Percentiles rank a stretch among this genome's conserved stretches.
Conservation (phyloP, 2,113 vertebrate species). For the Rhombomys opimus region DNA sequence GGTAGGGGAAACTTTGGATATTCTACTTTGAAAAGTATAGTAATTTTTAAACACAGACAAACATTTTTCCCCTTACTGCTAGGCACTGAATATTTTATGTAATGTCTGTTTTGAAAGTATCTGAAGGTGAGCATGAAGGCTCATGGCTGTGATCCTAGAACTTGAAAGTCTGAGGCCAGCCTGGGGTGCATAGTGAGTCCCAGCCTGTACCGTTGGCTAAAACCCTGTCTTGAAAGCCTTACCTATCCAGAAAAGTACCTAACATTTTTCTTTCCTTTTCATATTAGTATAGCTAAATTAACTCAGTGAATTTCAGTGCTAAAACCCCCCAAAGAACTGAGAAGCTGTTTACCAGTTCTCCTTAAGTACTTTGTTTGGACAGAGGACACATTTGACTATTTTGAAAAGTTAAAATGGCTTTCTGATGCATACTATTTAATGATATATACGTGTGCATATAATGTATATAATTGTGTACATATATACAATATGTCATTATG, state of each 20-base stretch:
- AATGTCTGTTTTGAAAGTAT: not conserved
- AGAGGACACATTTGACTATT: not conserved
- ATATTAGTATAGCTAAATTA: not conserved
- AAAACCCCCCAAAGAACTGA: not conserved
- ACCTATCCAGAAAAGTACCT: not conserved
- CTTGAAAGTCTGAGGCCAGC: not conserved
- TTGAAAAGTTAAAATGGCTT: not conserved
- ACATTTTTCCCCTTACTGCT: not conserved
- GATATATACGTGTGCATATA: not conserved
- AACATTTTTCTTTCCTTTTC: not conserved
- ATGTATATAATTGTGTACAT: not conserved
- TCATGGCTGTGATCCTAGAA: not conserved
- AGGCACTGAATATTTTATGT: not conserved
- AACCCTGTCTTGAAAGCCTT: not conserved
- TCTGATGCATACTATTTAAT: not conserved
- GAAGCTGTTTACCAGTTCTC: not conserved
- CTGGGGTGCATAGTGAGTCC: not conserved
- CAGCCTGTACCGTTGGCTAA: not conserved
- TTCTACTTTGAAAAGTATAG: not conserved
- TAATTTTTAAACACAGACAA: not conserved
- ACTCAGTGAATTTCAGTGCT: not conserved
- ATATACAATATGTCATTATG: not conserved
- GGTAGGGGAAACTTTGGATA: not conserved
- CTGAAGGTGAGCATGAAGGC: too few species aligned
- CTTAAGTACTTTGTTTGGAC: conserved; percentile 18